Percentiles rank a stretch among this genome's conserved stretches.
Conservation (phyloP, 37 sponge, comb jelly and placozoan genomes). For the Lycopodina hypogea region DNA sequence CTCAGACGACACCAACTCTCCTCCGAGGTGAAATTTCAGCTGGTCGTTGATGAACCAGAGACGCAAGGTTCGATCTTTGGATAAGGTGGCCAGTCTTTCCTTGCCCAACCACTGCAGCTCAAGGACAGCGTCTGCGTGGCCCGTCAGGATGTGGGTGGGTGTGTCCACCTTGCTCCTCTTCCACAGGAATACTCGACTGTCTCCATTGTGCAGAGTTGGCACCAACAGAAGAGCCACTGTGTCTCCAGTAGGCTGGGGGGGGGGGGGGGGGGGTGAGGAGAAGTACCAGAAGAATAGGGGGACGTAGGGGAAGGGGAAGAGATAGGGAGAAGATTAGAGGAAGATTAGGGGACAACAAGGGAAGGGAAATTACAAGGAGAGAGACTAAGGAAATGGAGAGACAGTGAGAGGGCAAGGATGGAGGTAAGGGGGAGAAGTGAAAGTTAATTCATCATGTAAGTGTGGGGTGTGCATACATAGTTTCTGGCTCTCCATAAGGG, state of each 20-base stretch:
- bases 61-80: constrained; percentile 54
- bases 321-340: background rate
- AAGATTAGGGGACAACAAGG: background rate
- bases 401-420: too few relatives aligned
- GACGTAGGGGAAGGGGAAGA: background rate
- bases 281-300: background rate
- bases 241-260: constrained; percentile 62
- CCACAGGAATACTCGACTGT: constrained; percentile 68
- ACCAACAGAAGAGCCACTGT: constrained; percentile 62
- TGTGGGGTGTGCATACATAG: constrained; percentile 36
- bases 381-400: too few relatives aligned
- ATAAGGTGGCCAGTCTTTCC: constrained; percentile 45
- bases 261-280: background rate
- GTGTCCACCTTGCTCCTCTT: constrained; percentile 20
- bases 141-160: constrained; percentile 49
- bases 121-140: constrained; percentile 48
- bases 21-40: constrained; percentile 20
- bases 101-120: constrained; percentile 61
- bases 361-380: background rate
- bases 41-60: constrained; percentile 52
- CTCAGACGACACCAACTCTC: constrained; percentile 1
- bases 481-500: constrained; percentile 71
- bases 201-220: constrained; percentile 63
- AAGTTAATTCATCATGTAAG: background rate
- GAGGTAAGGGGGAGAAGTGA: too few relatives aligned